phyloP scores from a whole-genome alignment of 1,140 invertebrate species.

The Odontomachus brunneus region DNA sequence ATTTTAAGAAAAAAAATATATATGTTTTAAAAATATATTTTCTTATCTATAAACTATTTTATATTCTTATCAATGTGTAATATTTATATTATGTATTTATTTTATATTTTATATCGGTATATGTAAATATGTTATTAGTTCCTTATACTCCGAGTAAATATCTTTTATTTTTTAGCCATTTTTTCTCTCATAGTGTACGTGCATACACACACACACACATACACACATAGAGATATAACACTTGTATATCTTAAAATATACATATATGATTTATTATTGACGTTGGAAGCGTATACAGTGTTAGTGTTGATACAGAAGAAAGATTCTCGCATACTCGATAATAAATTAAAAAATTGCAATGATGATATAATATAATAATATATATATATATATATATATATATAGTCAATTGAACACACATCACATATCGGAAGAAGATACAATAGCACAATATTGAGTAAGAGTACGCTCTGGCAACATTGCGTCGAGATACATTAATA shows the following conservation, averaged over 20 bases:
- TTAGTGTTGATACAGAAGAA: slow-evolving; percentile 73
- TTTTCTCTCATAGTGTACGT: slow-evolving; percentile 10
- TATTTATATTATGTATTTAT: too few species aligned
- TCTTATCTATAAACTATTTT: too few species aligned
- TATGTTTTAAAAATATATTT: too few species aligned
- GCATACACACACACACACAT: not conserved
- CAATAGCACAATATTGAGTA: slow-evolving; percentile 61
- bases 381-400: slow-evolving; percentile 23
- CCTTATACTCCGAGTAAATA: too few species aligned
- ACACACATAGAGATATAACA: slow-evolving; percentile 9
- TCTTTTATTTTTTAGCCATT: too few species aligned
- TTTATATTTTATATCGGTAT: too few species aligned
- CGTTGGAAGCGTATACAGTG: slow-evolving; percentile 73
- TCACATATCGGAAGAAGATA: slow-evolving; percentile 73
- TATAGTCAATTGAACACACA: slow-evolving; percentile 76
- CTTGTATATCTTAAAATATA: slow-evolving; percentile 76
- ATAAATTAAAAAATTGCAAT: slow-evolving; percentile 78
- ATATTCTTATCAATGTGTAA: too few species aligned
- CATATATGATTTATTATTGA: slow-evolving; percentile 75
- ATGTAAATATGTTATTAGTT: too few species aligned
- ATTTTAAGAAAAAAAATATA: too few species aligned
- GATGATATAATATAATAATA: slow-evolving; percentile 61
- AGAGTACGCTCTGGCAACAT: slow-evolving; percentile 29
- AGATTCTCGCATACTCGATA: slow-evolving; percentile 72
- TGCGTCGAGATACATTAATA: slow-evolving; percentile 47